Conservation (phyloP, 2,797 vertebrate species). For the Oreonectes daqikongensis region DNA sequence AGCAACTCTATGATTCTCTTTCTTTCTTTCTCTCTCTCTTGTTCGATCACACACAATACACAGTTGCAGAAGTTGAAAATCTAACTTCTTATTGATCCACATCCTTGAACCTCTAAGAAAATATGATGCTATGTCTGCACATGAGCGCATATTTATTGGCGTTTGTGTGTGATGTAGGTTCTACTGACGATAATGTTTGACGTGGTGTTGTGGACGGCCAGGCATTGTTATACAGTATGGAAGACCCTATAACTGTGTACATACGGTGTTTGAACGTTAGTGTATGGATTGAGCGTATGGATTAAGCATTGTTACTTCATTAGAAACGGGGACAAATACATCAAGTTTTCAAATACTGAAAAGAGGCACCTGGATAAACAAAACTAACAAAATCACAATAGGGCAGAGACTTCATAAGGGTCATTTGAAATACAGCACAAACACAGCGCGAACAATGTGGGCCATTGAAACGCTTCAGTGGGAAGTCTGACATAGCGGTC, state of each 20-base stretch:
- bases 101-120: too few species aligned
- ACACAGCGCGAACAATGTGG: conserved; percentile 36
- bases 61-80: not conserved
- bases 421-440: conserved; percentile 15
- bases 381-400: conserved; percentile 12
- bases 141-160: too few species aligned
- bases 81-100: not conserved
- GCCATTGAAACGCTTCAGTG: not conserved
- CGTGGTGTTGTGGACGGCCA: not conserved
- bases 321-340: not conserved
- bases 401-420: conserved; percentile 11
- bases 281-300: not conserved
- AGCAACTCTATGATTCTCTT: not conserved
- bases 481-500: not conserved
- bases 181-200: not conserved
- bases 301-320: conserved; percentile 3
- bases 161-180: not conserved
- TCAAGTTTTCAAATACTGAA: conserved; percentile 30
- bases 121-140: too few species aligned
- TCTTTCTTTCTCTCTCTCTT: not conserved
- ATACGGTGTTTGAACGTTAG: not conserved
- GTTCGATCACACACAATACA: not conserved
- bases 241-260: not conserved
- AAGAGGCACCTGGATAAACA: conserved; percentile 50
- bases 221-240: not conserved